A percentile compares a stretch with the other conserved stretches of the same genome.
phyloP scores from a whole-genome alignment of 2,888 invertebrate species.

The Spisula solida region DNA sequence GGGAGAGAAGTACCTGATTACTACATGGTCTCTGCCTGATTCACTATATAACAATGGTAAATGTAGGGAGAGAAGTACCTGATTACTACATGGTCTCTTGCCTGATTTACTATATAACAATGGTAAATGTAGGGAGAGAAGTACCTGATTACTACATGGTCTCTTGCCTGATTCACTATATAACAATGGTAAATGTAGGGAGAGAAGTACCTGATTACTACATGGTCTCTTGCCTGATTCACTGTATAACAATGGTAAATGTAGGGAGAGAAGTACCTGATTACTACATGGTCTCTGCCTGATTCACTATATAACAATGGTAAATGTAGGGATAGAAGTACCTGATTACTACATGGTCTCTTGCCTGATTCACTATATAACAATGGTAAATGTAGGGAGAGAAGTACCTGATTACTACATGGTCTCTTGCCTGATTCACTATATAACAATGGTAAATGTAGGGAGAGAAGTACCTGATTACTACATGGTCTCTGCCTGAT shows the following conservation, averaged over 20 bases:
- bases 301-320: slow-evolving; percentile 89
- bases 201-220: slow-evolving; percentile 88
- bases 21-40: slow-evolving; percentile 87
- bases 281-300: slow-evolving; percentile 87
- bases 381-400: slow-evolving; percentile 94
- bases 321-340: slow-evolving; percentile 92
- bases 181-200: slow-evolving; percentile 94
- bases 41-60: slow-evolving; percentile 90
- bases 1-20: slow-evolving; percentile 89
- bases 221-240: slow-evolving; percentile 87
- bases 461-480: slow-evolving; percentile 89
- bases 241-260: slow-evolving; percentile 91
- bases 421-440: slow-evolving; percentile 87
- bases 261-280: slow-evolving; percentile 91
- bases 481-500: slow-evolving; percentile 87
- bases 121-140: slow-evolving; percentile 94
- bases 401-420: slow-evolving; percentile 87
- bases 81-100: slow-evolving; percentile 87
- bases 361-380: slow-evolving; percentile 86
- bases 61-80: slow-evolving; percentile 92
- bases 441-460: slow-evolving; percentile 93
- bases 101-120: slow-evolving; percentile 86
- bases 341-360: slow-evolving; percentile 88
- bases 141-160: slow-evolving; percentile 88
- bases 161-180: slow-evolving; percentile 86